Percentiles rank a stretch among this genome's conserved stretches.
Evolutionary conservation across 2,113 vertebrate species (phyloP).

Genomic region (Seriola dumerili): DNA sequence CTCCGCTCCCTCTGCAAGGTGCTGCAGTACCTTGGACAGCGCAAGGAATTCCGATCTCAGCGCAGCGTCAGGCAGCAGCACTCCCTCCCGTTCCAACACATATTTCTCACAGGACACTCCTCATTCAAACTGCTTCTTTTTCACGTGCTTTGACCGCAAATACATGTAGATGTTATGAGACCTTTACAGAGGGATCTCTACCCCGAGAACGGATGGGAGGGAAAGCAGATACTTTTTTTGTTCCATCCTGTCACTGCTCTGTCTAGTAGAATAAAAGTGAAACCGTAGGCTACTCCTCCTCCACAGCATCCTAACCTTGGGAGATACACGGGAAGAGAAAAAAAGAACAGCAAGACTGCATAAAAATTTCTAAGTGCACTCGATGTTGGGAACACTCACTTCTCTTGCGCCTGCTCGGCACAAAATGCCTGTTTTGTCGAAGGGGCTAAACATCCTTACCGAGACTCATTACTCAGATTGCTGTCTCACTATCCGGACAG

Average conservation of each 20-base stretch:
- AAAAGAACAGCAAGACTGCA: not conserved
- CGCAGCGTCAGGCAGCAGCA: not conserved
- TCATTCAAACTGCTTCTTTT: not conserved
- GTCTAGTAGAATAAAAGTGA: not conserved
- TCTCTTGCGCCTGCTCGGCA: conserved; percentile 12
- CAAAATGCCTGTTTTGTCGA: not conserved
- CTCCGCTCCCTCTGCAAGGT: conserved; percentile 1
- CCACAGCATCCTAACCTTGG: not conserved
- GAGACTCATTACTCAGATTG: not conserved
- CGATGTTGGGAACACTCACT: conserved; percentile 10
- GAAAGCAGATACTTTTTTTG: not conserved
- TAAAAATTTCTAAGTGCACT: not conserved
- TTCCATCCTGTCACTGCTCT: not conserved
- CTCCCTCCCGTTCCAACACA: not conserved
- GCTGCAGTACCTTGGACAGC: conserved; percentile 87
- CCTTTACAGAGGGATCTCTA: not conserved
- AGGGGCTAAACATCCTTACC: not conserved
- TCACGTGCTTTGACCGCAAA: too few relatives aligned
- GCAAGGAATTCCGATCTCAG: conserved; percentile 26
- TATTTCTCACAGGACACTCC: not conserved
- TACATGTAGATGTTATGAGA: not conserved
- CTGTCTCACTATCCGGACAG: conserved; percentile 33
- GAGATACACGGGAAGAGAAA: not conserved
- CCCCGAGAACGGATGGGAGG: not conserved
- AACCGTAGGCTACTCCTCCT: not conserved